These are phyloP conservation scores for Vidua chalybeata DNA, from an alignment of 2,113 vertebrate species.

Conservation along the genomic window DNA sequence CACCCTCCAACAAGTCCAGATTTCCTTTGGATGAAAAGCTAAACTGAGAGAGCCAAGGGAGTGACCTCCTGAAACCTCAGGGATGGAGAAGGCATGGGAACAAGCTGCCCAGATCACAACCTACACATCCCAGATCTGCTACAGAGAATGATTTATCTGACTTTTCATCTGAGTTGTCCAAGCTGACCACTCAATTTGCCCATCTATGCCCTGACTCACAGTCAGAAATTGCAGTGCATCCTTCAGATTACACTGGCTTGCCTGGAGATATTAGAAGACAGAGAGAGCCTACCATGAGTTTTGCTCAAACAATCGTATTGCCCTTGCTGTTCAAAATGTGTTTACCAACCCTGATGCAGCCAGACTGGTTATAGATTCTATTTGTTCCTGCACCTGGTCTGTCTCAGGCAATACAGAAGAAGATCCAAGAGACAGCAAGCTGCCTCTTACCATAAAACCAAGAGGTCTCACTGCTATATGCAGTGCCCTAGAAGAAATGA, in stretches of 20 bases:
- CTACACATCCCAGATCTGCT: neutral
- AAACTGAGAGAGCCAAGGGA: neutral
- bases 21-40: neutral
- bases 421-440: neutral
- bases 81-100: neutral
- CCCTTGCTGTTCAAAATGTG: fast-evolving
- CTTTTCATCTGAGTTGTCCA: neutral
- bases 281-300: neutral
- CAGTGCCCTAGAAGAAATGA: conserved; percentile 12
- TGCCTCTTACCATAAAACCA: neutral
- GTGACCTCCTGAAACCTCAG: neutral
- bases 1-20: neutral
- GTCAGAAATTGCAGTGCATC: neutral
- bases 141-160: neutral
- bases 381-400: fast-evolving
- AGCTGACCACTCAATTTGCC: neutral
- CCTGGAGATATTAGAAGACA: neutral
- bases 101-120: neutral
- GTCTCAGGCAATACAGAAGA: neutral
- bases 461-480: neutral
- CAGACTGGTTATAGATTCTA: neutral
- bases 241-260: neutral
- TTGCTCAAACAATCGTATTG: neutral
- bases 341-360: neutral
- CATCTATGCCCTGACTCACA: neutral